Evolutionary conservation across 2,113 vertebrate species (phyloP), one percentile per base, ranked within the genome.

Genomic region (Neolamprologus tretocephalus): DNA sequence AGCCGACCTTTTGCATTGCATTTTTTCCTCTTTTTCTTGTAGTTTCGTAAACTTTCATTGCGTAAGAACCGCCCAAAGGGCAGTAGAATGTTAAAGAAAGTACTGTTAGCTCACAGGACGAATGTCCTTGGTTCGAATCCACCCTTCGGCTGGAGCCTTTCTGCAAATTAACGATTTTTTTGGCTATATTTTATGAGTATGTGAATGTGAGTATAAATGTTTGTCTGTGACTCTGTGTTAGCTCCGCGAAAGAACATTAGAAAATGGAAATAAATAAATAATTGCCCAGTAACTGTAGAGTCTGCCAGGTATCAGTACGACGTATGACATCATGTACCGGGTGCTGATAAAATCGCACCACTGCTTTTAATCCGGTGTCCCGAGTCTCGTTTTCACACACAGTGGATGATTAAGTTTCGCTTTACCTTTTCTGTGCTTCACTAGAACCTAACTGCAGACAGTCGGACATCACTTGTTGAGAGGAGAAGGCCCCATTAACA

Each of bases 231-330:
- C 17, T 66, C 10, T n/a, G 61, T 66, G 61, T 66, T 66, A 37
- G 61, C 61, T n/a, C 61, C 33, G 31, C 17, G 10, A 66, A 49
- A 89, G 83, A 89, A 85, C 81, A 93, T 93, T 89, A 94, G 85
- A 91, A 94, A 90, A 94, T 89, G 91, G 91, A 91, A 93, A 95
- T 96, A 49, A 96, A 96, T 95, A 96, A 96, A 91, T 95, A 83
- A 95, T 96, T 17, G 55, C 6, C 21, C 79, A 84, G 95, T 95
- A 96, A 96, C 92, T 14, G 84, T 94, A 95, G 92, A 93, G 89
- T 89, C 85, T 53, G 47, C n/a, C 49, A 86, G 92, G 93, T 95
- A 95, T 96, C 94, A 93, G n/a, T 83, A 81, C 92, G 79, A 63
- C 82, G 9, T 79, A 90, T 95, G 92, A 96, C 95, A 96, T 95